Conservation (phyloP, 2,113 vertebrate genomes). For the Etheostoma cragini region DNA sequence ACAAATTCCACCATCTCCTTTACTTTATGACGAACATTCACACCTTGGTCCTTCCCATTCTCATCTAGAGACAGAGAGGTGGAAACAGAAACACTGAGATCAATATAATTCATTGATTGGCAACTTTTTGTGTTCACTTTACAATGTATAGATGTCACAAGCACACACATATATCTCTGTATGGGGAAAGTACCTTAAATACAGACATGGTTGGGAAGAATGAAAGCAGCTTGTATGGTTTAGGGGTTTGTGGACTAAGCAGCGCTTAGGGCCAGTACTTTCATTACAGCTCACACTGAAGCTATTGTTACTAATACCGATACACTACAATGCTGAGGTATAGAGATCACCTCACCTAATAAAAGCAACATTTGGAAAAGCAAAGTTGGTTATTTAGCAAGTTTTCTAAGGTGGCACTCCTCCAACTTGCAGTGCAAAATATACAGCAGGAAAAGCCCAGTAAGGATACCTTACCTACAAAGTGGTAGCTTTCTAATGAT, state of each 20-base stretch:
- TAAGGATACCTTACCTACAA: slow-evolving; percentile 89
- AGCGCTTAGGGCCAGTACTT: slow-evolving; percentile 64
- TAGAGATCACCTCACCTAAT: slow-evolving; percentile 1
- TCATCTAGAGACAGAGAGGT: slow-evolving; percentile 85
- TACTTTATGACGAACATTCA: slow-evolving; percentile 98
- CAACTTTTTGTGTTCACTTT: neutral
- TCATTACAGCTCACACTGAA: slow-evolving; percentile 90
- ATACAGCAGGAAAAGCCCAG: neutral
- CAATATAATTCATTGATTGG: neutral
- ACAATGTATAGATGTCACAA: neutral
- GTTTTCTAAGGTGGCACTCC: neutral
- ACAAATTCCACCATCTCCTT: slow-evolving; percentile 97
- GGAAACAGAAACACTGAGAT: neutral
- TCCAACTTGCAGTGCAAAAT: neutral
- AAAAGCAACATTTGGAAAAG: slow-evolving; percentile 12
- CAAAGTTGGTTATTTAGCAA: neutral
- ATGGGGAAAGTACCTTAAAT: slow-evolving; percentile 12
- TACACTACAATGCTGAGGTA: slow-evolving; percentile 9
- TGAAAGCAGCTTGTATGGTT: slow-evolving; percentile 63
- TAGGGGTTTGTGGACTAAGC: slow-evolving; percentile 56
- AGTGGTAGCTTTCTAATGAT: slow-evolving; percentile 99
- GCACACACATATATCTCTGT: neutral
- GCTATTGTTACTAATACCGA: slow-evolving; percentile 81
- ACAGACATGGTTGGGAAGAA: slow-evolving; percentile 29
- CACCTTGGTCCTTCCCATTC: slow-evolving; percentile 97